Percentiles rank a stretch among this genome's conserved stretches.
Evolutionary conservation across 1,140 invertebrate species (phyloP).

Genomic region (Halesus radiatus): DNA sequence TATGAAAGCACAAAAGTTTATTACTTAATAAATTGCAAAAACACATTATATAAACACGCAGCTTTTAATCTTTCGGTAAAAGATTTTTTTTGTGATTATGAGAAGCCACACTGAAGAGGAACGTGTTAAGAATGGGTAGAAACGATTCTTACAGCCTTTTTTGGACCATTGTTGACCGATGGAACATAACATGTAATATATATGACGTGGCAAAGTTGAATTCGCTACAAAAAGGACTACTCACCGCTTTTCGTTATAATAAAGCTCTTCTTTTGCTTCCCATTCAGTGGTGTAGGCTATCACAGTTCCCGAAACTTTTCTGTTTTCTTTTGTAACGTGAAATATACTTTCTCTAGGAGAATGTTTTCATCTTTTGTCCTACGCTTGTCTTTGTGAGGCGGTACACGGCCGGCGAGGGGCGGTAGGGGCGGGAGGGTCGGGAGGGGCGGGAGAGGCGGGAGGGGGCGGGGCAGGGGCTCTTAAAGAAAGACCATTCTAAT

Average conservation of each 20-base stretch:
- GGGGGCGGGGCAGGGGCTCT: not conserved
- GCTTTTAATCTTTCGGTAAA: no score
- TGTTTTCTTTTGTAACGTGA: slow-evolving; percentile 41
- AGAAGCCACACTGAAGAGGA: no score
- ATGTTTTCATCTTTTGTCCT: slow-evolving; percentile 46
- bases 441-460: not conserved
- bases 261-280: slow-evolving; percentile 10
- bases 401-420: not conserved
- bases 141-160: no score
- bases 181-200: no score
- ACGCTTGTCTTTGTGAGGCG: slow-evolving; percentile 42
- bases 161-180: no score
- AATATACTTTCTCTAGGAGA: slow-evolving; percentile 35
- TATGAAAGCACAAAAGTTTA: no score
- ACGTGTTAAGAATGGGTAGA: no score
- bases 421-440: not conserved
- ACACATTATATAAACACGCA: no score
- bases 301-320: slow-evolving; percentile 35
- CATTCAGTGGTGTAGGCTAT: slow-evolving; percentile 32
- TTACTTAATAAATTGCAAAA: no score
- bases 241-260: slow-evolving; percentile 14
- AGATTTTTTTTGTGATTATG: no score
- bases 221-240: slow-evolving; percentile 16
- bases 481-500: slow-evolving; percentile 47
- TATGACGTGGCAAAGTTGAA: slow-evolving; percentile 20